Evolutionary conservation across 2,113 vertebrate species (phyloP).

Genomic region (Hemichromis elongatus): DNA sequence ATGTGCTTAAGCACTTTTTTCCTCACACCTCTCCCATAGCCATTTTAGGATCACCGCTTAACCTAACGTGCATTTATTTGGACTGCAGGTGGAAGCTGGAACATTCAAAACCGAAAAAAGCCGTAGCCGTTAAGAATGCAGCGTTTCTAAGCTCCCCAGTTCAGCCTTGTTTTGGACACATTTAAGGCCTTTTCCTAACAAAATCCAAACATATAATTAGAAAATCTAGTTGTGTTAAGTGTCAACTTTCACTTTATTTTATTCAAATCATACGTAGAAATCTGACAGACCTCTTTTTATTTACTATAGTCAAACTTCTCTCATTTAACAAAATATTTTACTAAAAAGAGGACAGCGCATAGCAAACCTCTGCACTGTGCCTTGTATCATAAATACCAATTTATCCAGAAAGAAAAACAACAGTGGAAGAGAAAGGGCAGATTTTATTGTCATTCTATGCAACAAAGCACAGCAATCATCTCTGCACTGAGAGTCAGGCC

Average conservation of each 20-base stretch:
- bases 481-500: background rate
- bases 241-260: background rate
- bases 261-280: background rate
- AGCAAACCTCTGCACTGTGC: background rate
- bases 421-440: background rate
- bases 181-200: background rate
- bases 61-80: background rate
- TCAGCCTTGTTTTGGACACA: background rate
- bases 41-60: background rate
- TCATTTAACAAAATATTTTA: background rate
- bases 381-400: background rate
- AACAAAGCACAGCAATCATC: constrained; percentile 1
- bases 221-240: background rate
- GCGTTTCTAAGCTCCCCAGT: background rate
- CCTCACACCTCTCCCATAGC: background rate
- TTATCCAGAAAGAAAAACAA: constrained; percentile 8
- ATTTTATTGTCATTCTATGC: constrained; percentile 15
- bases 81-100: background rate
- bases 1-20: background rate
- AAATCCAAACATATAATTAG: background rate
- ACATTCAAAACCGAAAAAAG: background rate
- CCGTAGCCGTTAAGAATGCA: background rate
- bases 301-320: too few relatives aligned
- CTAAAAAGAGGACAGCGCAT: background rate
- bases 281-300: too few relatives aligned